A percentile compares a stretch with the other conserved stretches of the same genome.
phyloP scores from a whole-genome alignment of 2,797 vertebrate species.

The Liparis tanakae region DNA sequence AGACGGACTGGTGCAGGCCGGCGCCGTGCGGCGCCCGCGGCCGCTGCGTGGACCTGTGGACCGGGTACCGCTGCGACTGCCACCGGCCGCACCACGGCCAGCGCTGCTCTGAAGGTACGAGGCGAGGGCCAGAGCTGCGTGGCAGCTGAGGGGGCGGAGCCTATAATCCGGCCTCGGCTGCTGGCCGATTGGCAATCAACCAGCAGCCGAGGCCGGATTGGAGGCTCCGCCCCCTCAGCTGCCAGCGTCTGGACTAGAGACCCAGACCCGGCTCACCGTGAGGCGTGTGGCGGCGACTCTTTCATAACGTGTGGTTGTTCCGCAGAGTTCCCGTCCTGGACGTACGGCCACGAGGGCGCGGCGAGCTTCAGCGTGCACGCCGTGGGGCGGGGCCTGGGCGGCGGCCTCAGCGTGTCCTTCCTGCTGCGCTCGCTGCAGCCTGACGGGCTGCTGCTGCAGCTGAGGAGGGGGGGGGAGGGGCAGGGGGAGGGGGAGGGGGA shows the following conservation, averaged over 20 bases:
- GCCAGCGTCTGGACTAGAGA: too few species aligned
- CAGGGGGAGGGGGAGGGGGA: conserved; percentile 20
- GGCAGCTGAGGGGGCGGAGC: too few species aligned
- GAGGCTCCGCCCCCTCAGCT: too few species aligned
- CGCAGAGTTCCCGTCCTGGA: conserved; percentile 89
- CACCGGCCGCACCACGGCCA: conserved; percentile 85
- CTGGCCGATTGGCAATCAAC: too few species aligned
- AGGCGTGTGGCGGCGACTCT: too few species aligned
- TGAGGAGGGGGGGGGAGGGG: too few species aligned
- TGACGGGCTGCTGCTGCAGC: conserved; percentile 87
- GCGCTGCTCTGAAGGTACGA: conserved; percentile 86
- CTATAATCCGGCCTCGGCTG: too few species aligned
- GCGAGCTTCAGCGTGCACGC: conserved; percentile 84
- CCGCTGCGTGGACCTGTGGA: conserved; percentile 91
- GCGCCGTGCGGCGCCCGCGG: conserved; percentile 86
- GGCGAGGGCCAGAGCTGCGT: neutral
- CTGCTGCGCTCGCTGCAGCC: conserved; percentile 87
- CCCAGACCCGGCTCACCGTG: too few species aligned
- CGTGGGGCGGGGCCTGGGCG: conserved; percentile 72
- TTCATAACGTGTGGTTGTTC: too few species aligned
- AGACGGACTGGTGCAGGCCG: conserved; percentile 86
- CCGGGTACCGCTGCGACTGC: conserved; percentile 87
- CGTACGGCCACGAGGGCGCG: conserved; percentile 86
- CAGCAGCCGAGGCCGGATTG: too few species aligned
- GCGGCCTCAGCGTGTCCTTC: conserved; percentile 89